Conservation (phyloP, 2,113 vertebrate genomes). For the Apeltes quadracus region DNA sequence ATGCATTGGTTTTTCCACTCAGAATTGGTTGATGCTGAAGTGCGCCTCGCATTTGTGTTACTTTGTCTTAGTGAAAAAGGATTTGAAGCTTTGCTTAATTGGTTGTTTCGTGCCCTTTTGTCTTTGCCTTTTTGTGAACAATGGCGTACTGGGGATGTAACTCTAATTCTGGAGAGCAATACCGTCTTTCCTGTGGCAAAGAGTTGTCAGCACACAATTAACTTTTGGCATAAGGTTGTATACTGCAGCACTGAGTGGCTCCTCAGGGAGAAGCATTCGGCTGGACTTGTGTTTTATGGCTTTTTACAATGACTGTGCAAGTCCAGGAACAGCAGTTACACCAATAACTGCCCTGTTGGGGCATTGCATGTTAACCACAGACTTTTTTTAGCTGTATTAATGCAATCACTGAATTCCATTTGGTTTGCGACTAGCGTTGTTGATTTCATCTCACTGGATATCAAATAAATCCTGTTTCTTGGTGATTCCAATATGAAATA, state of each 20-base stretch:
- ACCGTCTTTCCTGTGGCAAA: constrained; percentile 57
- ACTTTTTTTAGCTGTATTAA: constrained; percentile 39
- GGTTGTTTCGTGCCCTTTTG: constrained; percentile 68
- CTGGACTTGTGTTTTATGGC: constrained; percentile 49
- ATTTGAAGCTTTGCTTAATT: constrained; percentile 72
- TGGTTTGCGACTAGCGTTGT: constrained; percentile 18
- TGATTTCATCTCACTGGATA: constrained; percentile 19
- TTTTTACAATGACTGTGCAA: constrained; percentile 38
- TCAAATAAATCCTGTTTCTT: constrained; percentile 6
- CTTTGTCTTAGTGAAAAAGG: constrained; percentile 48
- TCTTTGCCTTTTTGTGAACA: constrained; percentile 59
- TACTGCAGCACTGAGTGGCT: constrained; percentile 51
- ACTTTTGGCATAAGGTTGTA: constrained; percentile 63
- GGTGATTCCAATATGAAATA: constrained; percentile 1
- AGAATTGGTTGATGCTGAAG: constrained; percentile 51
- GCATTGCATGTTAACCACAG: constrained; percentile 35
- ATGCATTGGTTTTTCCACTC: constrained; percentile 45
- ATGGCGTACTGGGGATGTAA: constrained; percentile 64
- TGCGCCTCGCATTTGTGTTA: constrained; percentile 44
- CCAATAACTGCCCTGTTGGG: constrained; percentile 48
- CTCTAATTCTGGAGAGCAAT: constrained; percentile 63
- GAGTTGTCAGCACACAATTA: constrained; percentile 70
- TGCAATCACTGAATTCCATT: constrained; percentile 25
- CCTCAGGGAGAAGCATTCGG: constrained; percentile 51
- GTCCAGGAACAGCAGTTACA: constrained; percentile 43